These are phyloP conservation scores for Masticophis lateralis DNA, from an alignment of 2,797 vertebrate species.

Conservation along the genomic window DNA sequence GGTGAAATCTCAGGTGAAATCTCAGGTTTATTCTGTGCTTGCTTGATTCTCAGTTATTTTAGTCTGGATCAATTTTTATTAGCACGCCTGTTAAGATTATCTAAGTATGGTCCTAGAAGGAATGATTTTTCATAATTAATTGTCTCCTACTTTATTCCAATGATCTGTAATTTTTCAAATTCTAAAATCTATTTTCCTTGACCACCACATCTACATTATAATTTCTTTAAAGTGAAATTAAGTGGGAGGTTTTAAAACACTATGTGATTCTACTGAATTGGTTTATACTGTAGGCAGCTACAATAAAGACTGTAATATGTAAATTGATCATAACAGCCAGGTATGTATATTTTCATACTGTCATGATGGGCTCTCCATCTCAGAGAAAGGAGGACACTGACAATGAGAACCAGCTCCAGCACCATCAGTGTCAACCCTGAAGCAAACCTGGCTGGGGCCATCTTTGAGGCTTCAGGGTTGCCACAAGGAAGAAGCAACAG, in stretches of 20 bases:
- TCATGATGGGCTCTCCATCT: not conserved
- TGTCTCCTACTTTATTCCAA: not conserved
- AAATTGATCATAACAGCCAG: conserved; percentile 32
- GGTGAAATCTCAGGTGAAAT: not conserved
- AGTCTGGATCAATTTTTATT: not conserved
- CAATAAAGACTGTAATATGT: not conserved
- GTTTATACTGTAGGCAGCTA: not conserved
- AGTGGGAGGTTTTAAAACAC: not conserved
- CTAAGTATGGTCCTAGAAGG: not conserved
- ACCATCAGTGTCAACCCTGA: not conserved
- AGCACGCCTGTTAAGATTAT: not conserved
- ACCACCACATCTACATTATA: not conserved
- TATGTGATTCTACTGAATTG: not conserved
- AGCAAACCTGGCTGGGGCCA: no score
- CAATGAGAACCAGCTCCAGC: not conserved
- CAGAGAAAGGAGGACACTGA: not conserved
- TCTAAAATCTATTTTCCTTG: not conserved
- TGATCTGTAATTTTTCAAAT: not conserved
- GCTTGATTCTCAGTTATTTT: not conserved
- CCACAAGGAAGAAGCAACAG: not conserved
- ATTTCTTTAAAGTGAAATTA: not conserved
- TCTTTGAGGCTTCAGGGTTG: no score
- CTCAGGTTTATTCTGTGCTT: not conserved
- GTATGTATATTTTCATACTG: conserved; percentile 37
- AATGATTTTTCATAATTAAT: not conserved